Evolutionary conservation across 2,888 invertebrate genomes (phyloP).

Genomic region (Habrosyne pyritoides): DNA sequence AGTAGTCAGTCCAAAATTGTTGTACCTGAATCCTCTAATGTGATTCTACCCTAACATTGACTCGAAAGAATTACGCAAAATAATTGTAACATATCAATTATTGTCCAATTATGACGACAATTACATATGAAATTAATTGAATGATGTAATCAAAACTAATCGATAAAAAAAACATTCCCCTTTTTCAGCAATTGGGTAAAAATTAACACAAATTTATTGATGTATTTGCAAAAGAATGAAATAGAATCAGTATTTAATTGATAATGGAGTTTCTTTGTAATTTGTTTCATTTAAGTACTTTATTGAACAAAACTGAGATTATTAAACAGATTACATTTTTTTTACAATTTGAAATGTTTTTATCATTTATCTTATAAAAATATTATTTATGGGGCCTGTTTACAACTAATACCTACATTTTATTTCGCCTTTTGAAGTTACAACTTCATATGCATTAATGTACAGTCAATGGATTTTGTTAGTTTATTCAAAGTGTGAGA

Average conservation of each 20-base stretch:
- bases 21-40: background rate
- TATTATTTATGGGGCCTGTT: background rate
- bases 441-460: no score
- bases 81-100: background rate
- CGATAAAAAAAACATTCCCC: no score
- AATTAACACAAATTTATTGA: no score
- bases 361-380: background rate
- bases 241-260: no score
- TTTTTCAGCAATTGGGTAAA: no score
- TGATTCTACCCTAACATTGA: background rate
- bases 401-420: background rate
- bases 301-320: background rate
- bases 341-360: background rate
- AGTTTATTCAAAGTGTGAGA: constrained; percentile 12
- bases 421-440: background rate
- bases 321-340: no score
- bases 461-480: background rate
- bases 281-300: background rate
- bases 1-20: background rate
- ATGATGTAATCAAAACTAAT: background rate
- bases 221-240: no score
- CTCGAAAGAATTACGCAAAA: background rate
- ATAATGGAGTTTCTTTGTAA: background rate
- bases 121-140: background rate
- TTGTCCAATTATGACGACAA: background rate